phyloP scores from a whole-genome alignment of 2,113 vertebrate genomes.

The Varanus komodoensis region DNA sequence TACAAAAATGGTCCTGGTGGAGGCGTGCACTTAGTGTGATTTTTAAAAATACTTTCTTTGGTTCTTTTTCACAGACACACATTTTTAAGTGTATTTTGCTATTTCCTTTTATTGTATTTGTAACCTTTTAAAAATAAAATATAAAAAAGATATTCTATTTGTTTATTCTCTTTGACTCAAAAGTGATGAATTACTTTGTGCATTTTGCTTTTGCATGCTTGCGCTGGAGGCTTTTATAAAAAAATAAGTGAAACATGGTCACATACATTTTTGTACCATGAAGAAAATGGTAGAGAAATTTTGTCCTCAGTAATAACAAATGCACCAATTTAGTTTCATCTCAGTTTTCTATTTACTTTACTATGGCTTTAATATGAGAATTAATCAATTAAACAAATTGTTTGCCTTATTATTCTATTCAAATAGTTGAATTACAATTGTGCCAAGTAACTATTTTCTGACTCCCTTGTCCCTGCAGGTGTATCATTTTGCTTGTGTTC shows the following conservation, averaged over 20 bases:
- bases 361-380: slow-evolving; percentile 46
- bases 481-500: slow-evolving; percentile 11
- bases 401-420: slow-evolving; percentile 40
- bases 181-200: neutral
- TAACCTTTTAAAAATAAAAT: too few species aligned
- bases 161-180: neutral
- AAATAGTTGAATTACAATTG: slow-evolving; percentile 18
- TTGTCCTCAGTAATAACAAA: slow-evolving; percentile 51
- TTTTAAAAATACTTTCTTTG: too few species aligned
- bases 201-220: neutral
- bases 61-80: too few species aligned
- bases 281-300: slow-evolving; percentile 46
- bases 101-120: too few species aligned
- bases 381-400: slow-evolving; percentile 60
- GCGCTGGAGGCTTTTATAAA: slow-evolving; percentile 36
- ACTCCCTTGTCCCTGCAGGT: neutral
- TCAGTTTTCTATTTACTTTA: slow-evolving; percentile 40
- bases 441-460: slow-evolving; percentile 26
- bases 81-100: too few species aligned
- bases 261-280: slow-evolving; percentile 27
- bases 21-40: too few species aligned
- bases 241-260: slow-evolving; percentile 32
- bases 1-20: too few species aligned
- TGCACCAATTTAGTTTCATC: slow-evolving; percentile 52
- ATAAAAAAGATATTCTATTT: neutral